Percentiles rank a stretch among this genome's conserved stretches.
phyloP scores from a whole-genome alignment of 2,113 vertebrate genomes.

The Elephantulus edwardii region DNA sequence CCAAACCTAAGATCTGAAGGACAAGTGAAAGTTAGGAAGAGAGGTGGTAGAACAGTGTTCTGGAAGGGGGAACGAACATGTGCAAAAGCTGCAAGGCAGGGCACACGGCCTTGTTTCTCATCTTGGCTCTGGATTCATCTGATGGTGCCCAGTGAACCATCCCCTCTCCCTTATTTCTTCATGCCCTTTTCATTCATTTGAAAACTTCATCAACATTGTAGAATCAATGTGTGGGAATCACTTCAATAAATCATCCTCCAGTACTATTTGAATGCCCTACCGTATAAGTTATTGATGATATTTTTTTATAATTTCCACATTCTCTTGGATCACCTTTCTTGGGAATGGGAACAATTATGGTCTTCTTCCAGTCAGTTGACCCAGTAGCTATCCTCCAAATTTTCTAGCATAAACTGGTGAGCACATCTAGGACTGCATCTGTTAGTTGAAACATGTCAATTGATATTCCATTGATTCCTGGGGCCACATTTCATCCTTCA shows the following conservation, averaged over 20 bases:
- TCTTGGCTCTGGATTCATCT: neutral
- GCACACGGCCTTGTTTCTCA: rapidly evolving
- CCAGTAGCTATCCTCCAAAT: too few species aligned
- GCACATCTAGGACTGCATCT: too few species aligned
- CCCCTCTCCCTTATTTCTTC: neutral
- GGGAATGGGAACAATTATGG: too few species aligned
- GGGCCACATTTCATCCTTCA: too few species aligned
- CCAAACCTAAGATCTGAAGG: neutral
- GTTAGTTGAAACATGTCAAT: too few species aligned
- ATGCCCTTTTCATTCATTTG: neutral
- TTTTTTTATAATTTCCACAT: too few species aligned
- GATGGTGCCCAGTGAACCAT: neutral
- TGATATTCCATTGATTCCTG: too few species aligned
- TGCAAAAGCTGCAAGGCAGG: neutral
- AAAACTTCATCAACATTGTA: neutral
- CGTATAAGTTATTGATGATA: too few species aligned
- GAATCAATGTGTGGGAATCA: neutral
- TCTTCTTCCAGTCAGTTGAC: too few species aligned
- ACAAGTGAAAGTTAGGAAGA: neutral
- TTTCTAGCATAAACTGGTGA: too few species aligned
- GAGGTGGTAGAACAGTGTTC: neutral
- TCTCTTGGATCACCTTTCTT: too few species aligned
- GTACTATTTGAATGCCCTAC: neutral
- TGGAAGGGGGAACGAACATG: neutral
- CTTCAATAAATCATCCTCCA: neutral